These are phyloP conservation scores for Leptogaster cylindrica DNA, from an alignment of 2,888 invertebrate species.

Conservation along the genomic window DNA sequence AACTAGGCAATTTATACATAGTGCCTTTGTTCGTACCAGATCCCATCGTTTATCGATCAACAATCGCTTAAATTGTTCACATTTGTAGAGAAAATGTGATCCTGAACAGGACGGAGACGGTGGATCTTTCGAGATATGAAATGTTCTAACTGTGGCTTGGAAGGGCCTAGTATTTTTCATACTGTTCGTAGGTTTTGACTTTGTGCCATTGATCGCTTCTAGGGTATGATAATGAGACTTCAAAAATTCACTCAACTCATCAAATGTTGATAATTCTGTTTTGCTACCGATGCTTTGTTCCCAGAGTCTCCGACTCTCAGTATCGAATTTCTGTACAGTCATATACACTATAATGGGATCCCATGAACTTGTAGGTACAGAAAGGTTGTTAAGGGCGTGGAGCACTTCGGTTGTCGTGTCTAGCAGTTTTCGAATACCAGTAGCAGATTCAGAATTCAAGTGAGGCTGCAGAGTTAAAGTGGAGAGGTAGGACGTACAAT, in stretches of 20 bases:
- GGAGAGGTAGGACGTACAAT: neutral
- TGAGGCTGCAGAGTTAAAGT: neutral
- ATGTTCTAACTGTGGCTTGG: no score
- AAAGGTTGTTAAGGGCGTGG: neutral
- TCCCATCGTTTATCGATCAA: neutral
- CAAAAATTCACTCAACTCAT: no score
- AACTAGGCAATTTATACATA: neutral
- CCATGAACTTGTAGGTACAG: neutral
- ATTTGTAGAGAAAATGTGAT: neutral
- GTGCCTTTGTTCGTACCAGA: neutral
- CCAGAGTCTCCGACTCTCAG: no score
- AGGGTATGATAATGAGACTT: neutral
- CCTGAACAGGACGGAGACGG: neutral
- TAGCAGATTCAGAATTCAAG: neutral
- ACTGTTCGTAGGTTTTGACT: neutral
- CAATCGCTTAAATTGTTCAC: neutral
- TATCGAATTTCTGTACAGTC: no score
- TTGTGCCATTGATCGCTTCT: neutral
- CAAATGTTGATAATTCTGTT: no score
- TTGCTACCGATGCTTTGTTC: no score
- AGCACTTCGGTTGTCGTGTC: neutral
- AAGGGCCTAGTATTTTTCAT: no score
- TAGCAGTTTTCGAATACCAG: neutral
- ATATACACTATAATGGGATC: no score
- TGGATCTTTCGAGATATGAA: neutral